A percentile compares a stretch with the other conserved stretches of the same genome.
phyloP scores from a whole-genome alignment of 2,113 vertebrate species.

The Eclectus roratus region DNA sequence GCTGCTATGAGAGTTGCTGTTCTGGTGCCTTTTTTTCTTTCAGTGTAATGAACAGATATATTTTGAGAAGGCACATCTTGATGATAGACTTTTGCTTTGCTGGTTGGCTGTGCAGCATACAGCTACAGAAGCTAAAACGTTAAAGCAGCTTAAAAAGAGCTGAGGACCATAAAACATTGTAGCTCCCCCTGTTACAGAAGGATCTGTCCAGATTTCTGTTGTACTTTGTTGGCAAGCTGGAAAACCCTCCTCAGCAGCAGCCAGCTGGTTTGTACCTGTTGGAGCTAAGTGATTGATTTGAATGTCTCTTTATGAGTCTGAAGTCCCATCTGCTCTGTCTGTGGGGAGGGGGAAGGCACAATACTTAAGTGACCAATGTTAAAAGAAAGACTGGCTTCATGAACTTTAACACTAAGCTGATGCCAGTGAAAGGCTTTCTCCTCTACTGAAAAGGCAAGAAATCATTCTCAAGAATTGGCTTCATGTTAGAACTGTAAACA shows the following conservation, averaged over 20 bases:
- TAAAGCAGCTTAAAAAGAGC: neutral
- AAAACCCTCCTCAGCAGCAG: neutral
- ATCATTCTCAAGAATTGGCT: conserved; percentile 22
- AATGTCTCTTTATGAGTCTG: neutral
- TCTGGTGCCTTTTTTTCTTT: neutral
- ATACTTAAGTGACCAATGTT: neutral
- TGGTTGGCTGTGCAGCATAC: neutral
- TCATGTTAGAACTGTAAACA: conserved; percentile 52
- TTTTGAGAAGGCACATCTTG: neutral
- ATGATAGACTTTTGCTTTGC: neutral
- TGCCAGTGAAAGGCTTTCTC: conserved; percentile 21
- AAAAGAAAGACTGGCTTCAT: neutral
- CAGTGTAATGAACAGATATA: neutral
- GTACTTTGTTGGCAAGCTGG: neutral
- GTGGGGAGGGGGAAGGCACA: neutral
- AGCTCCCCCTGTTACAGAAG: neutral
- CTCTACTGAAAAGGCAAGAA: conserved; percentile 35
- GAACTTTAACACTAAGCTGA: neutral
- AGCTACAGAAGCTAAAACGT: neutral
- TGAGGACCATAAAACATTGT: neutral
- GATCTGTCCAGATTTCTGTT: neutral
- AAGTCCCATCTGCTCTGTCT: neutral
- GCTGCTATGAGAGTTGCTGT: neutral
- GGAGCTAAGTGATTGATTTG: neutral
- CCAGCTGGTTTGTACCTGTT: conserved; percentile 9